Percentiles rank a stretch among this genome's conserved stretches.
Conservation (phyloP, 35 echinoderm and acorn worm species). For the Holothuria glaberrima region DNA sequence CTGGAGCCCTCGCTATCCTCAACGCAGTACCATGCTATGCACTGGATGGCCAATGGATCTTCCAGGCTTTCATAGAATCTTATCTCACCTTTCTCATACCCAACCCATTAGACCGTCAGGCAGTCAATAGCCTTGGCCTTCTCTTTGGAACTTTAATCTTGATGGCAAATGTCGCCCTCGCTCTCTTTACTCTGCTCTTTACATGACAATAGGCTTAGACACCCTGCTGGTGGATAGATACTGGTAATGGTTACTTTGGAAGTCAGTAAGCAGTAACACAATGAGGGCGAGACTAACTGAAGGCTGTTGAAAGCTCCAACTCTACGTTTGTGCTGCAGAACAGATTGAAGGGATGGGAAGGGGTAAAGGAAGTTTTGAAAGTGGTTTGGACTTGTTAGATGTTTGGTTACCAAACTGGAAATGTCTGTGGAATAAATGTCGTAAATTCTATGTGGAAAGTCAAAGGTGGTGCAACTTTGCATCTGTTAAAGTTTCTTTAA, state of each 20-base stretch:
- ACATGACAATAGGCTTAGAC: conserved; percentile 33
- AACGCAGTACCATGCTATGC: conserved; percentile 97
- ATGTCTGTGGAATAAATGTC: too few species aligned
- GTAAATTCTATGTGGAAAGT: too few species aligned
- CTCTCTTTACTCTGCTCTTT: conserved; percentile 77
- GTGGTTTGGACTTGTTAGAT: too few species aligned
- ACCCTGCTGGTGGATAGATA: not conserved
- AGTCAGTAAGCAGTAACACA: not conserved
- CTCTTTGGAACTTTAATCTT: conserved; percentile 89
- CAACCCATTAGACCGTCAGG: conserved; percentile 72
- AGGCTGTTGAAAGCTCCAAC: not conserved
- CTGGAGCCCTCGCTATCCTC: conserved; percentile 90
- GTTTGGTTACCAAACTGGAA: too few species aligned
- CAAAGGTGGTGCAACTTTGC: too few species aligned
- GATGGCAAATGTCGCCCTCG: conserved; percentile 83
- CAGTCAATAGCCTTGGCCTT: conserved; percentile 70
- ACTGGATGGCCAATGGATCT: conserved; percentile 93
- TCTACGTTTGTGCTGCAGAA: too few species aligned
- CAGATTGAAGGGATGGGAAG: too few species aligned
- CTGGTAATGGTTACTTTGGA: not conserved
- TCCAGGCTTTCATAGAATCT: conserved; percentile 81
- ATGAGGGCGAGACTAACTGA: not conserved
- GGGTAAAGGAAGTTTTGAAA: too few species aligned
- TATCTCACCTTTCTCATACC: conserved; percentile 61
- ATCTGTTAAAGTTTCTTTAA: too few species aligned